These are phyloP conservation scores for Schizotus pectinicornis DNA, from an alignment of 2,888 invertebrate species.

Conservation along the genomic window DNA sequence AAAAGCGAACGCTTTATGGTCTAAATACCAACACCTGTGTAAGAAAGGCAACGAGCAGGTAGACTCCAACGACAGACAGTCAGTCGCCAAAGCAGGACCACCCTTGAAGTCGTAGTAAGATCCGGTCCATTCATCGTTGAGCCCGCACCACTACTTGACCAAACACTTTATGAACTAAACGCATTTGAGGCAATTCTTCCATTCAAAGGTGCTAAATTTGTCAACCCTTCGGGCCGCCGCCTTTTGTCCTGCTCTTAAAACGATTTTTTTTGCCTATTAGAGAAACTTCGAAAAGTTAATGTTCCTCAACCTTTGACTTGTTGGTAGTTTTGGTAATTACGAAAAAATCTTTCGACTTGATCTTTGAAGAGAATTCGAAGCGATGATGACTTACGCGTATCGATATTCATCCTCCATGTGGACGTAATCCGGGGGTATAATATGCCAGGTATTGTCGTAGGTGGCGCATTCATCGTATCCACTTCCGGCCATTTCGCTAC, in stretches of 20 bases:
- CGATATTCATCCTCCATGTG: constrained; percentile 74
- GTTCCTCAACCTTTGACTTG: too few relatives aligned
- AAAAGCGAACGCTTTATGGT: constrained; percentile 19
- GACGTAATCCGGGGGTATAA: constrained; percentile 74
- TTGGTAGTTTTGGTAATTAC: too few relatives aligned
- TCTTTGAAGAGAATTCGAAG: neutral
- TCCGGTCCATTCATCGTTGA: constrained; percentile 41
- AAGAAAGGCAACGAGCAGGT: constrained; percentile 29
- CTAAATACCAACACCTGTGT: constrained; percentile 42
- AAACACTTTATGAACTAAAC: constrained; percentile 15
- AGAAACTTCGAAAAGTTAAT: constrained; percentile 1
- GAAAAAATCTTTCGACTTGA: too few relatives aligned
- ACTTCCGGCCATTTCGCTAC: constrained; percentile 63
- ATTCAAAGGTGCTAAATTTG: neutral
- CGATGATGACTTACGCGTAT: constrained; percentile 65
- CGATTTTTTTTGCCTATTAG: neutral
- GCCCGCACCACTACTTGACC: constrained; percentile 22
- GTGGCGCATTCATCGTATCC: constrained; percentile 63
- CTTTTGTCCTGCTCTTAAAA: too few relatives aligned
- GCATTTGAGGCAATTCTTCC: constrained; percentile 16
- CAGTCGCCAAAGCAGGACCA: constrained; percentile 49
- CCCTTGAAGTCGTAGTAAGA: constrained; percentile 46
- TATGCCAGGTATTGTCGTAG: constrained; percentile 72
- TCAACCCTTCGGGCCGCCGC: neutral
- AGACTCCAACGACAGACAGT: constrained; percentile 40